Evolutionary conservation across 2,888 invertebrate genomes (phyloP).

Genomic region (Chirona hameri): DNA sequence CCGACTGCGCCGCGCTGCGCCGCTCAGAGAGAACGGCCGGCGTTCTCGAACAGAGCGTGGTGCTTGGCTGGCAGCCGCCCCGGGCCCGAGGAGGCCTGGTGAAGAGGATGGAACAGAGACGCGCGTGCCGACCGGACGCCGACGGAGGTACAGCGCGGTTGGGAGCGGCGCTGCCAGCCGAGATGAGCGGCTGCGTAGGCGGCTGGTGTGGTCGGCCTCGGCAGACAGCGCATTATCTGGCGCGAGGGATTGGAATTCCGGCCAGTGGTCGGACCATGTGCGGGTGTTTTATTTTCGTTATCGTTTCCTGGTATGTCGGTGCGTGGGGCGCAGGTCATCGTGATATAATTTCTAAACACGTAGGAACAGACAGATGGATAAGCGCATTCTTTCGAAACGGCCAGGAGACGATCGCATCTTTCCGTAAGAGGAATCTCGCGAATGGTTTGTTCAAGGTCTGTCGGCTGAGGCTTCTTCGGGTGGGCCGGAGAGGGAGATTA

Average conservation of each 20-base stretch:
- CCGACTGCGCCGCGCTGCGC: neutral
- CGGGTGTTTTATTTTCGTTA: neutral
- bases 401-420: too few relatives aligned
- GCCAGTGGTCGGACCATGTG: neutral
- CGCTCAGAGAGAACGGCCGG: neutral
- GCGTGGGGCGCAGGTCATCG: neutral
- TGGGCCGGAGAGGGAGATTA: too few relatives aligned
- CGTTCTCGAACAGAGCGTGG: neutral
- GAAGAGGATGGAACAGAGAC: too few relatives aligned
- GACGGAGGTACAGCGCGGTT: too few relatives aligned
- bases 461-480: too few relatives aligned
- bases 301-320: neutral
- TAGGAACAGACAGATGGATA: neutral
- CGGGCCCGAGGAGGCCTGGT: too few relatives aligned
- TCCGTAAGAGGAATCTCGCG: too few relatives aligned
- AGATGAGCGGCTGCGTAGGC: neutral
- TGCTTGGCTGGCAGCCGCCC: too few relatives aligned
- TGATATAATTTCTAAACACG: neutral
- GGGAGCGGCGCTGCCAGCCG: neutral
- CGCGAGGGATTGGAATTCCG: neutral
- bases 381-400: neutral
- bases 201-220: neutral
- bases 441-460: too few relatives aligned
- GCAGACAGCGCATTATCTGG: neutral
- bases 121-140: too few relatives aligned